A percentile compares a stretch with the other conserved stretches of the same genome.
phyloP scores from a whole-genome alignment of 2,113 vertebrate species.

The Silurus glanis region DNA sequence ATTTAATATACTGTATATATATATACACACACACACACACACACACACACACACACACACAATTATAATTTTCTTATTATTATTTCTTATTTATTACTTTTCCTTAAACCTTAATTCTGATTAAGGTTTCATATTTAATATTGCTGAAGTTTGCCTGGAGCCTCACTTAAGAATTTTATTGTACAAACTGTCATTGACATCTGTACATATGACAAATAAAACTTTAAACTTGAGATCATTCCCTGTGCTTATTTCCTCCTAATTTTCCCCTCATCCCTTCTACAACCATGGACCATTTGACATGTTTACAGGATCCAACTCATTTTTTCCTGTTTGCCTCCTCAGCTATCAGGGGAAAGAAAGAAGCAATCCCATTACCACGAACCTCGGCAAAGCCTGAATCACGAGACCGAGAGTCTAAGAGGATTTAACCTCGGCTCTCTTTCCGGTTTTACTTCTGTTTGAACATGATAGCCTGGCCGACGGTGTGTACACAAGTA shows the following conservation, averaged over 20 bases:
- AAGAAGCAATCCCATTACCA: not conserved
- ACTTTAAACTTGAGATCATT: no score
- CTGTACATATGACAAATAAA: no score
- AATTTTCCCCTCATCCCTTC: not conserved
- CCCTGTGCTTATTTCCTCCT: not conserved
- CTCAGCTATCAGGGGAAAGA: slow-evolving; percentile 10
- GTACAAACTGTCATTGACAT: no score
- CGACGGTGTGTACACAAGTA: not conserved
- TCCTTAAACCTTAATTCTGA: no score
- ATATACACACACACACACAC: no score
- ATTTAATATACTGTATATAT: no score
- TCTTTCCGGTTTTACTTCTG: slow-evolving; percentile 12
- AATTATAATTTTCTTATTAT: no score
- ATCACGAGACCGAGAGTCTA: slow-evolving; percentile 8
- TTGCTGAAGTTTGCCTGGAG: no score
- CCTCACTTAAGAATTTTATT: no score
- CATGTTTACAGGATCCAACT: slow-evolving; percentile 21
- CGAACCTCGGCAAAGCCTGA: not conserved
- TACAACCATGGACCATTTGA: slow-evolving; percentile 3
- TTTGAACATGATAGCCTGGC: slow-evolving; percentile 1
- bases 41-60: no score
- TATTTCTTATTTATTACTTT: no score
- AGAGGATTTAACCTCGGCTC: slow-evolving; percentile 21
- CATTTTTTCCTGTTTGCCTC: slow-evolving; percentile 38
- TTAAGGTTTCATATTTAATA: no score